Evolutionary conservation across 2,113 vertebrate species (phyloP).

Genomic region (Pimephales promelas): DNA sequence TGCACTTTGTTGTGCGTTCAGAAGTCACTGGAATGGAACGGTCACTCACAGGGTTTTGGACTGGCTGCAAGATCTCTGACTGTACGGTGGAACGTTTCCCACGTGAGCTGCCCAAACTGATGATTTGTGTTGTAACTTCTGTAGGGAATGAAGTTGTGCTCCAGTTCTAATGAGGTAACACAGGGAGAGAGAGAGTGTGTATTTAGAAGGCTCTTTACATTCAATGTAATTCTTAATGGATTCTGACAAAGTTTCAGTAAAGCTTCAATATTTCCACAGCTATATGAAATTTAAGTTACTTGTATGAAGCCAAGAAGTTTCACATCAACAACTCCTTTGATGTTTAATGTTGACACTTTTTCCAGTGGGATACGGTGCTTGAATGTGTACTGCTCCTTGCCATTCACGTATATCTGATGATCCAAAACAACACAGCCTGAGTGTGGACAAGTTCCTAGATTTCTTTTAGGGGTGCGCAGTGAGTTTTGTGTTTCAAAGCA

Average conservation of each 20-base stretch:
- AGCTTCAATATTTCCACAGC: neutral
- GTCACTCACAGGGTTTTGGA: conserved; percentile 15
- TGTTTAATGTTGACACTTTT: neutral
- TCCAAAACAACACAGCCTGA: neutral
- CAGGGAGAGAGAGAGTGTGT: too few species aligned
- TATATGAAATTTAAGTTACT: neutral
- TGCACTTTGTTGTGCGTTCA: too few species aligned
- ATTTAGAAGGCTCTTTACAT: neutral
- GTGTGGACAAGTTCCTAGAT: neutral
- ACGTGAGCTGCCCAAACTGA: neutral
- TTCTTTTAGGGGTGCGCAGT: neutral
- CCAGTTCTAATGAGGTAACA: neutral
- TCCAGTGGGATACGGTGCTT: conserved; percentile 33
- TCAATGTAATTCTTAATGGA: neutral
- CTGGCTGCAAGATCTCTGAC: neutral
- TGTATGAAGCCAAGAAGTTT: conserved; percentile 25
- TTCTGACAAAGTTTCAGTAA: neutral
- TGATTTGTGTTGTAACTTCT: neutral
- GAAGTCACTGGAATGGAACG: neutral
- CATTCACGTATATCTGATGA: conserved; percentile 42
- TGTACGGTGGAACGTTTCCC: neutral
- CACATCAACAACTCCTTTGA: neutral
- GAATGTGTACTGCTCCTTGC: neutral
- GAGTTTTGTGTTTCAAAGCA: neutral
- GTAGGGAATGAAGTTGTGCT: neutral